phyloP scores from a whole-genome alignment of 2,888 invertebrate genomes.

The Drosophila imparisetae region DNA sequence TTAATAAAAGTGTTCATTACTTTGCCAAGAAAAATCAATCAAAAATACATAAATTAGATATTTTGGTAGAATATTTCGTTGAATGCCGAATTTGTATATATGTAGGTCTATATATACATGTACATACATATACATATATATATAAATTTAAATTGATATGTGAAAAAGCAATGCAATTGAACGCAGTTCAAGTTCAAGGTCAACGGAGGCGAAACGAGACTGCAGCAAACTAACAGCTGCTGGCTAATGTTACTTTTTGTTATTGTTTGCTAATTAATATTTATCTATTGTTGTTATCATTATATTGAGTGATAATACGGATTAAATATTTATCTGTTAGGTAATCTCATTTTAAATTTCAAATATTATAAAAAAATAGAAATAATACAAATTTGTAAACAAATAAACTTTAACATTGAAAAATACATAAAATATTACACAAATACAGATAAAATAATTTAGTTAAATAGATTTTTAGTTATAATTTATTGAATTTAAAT shows the following conservation, averaged over 20 bases:
- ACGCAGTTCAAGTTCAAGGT: constrained; percentile 75
- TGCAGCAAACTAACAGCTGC: not conserved
- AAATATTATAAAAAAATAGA: not conserved
- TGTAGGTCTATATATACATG: not conserved
- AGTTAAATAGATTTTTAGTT: not conserved
- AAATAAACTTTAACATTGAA: not conserved
- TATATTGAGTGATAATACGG: not conserved
- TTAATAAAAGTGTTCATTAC: not conserved
- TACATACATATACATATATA: not conserved
- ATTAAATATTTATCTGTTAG: not conserved
- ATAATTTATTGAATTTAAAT: not conserved
- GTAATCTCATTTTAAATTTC: too few species aligned
- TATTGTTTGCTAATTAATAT: not conserved
- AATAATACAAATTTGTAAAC: not conserved
- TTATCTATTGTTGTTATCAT: too few species aligned
- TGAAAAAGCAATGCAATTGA: constrained; percentile 53
- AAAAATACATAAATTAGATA: not conserved
- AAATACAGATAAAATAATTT: not conserved
- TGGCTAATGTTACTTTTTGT: too few species aligned
- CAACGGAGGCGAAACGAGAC: constrained; percentile 14
- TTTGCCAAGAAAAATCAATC: not conserved
- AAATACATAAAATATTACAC: not conserved
- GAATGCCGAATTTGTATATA: not conserved
- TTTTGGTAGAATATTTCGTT: not conserved
- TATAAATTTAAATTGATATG: constrained; percentile 29